Conservation (phyloP, 2,113 vertebrate species). For the Hipposideros armiger region DNA sequence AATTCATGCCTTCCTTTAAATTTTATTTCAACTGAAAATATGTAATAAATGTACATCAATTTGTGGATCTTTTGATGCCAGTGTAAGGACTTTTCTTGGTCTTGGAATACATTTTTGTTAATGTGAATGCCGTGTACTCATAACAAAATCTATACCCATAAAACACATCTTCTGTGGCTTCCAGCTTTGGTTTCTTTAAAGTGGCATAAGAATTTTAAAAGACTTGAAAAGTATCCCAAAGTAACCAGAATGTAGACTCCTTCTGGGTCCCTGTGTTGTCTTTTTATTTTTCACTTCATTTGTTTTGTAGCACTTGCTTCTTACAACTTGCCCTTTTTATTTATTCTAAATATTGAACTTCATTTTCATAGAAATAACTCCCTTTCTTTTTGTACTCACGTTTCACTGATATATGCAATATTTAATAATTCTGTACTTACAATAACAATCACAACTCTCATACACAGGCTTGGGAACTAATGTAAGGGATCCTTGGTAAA, state of each 20-base stretch:
- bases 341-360: not conserved
- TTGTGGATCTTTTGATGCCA: constrained; percentile 41
- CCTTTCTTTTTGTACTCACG: not conserved
- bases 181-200: constrained; percentile 3
- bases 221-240: too few relatives aligned
- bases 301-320: not conserved
- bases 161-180: not conserved
- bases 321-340: not conserved
- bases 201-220: not conserved
- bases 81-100: constrained; percentile 4
- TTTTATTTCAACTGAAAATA: constrained; percentile 58
- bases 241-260: not conserved
- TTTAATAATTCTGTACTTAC: not conserved
- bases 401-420: not conserved
- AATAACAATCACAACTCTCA: not conserved
- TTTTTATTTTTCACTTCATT: not conserved
- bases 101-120: not conserved
- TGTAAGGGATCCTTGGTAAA: not conserved
- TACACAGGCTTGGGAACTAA: not conserved
- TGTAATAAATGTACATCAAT: not conserved
- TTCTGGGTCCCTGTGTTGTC: not conserved
- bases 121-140: not conserved
- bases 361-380: constrained; percentile 18
- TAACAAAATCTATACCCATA: not conserved
- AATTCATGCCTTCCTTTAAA: not conserved